Percentiles rank a stretch among this genome's conserved stretches.
Conservation (phyloP, 1,140 invertebrate genomes). For the Chironomus striatipennis region DNA sequence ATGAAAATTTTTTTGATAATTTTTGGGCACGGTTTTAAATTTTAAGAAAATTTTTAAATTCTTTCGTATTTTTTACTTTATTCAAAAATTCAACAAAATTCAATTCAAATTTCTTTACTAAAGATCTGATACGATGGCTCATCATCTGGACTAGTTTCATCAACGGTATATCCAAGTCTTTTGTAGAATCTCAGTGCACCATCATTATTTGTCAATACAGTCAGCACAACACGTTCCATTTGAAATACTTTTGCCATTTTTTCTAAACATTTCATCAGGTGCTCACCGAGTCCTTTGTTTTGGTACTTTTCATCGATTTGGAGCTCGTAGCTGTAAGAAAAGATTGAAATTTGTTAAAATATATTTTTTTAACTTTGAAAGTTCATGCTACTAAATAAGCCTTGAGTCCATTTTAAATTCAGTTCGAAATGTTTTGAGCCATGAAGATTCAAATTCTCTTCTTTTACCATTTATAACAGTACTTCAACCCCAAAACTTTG, state of each 20-base stretch:
- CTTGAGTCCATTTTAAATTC: too few relatives aligned
- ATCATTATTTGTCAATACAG: conserved; percentile 67
- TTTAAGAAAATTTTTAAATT: too few relatives aligned
- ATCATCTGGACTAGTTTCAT: conserved; percentile 47
- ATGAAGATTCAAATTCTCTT: neutral
- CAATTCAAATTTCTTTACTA: conserved; percentile 40
- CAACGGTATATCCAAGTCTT: conserved; percentile 47
- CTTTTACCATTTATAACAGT: too few relatives aligned
- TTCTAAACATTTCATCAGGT: conserved; percentile 69
- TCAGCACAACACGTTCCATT: conserved; percentile 73
- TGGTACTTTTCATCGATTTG: conserved; percentile 58
- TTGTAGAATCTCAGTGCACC: conserved; percentile 61
- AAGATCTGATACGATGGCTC: conserved; percentile 46
- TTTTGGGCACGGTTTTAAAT: too few relatives aligned
- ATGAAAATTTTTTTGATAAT: too few relatives aligned
- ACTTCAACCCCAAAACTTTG: too few relatives aligned
- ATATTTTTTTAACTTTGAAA: neutral
- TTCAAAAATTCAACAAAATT: too few relatives aligned
- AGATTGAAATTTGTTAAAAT: neutral
- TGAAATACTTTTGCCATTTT: conserved; percentile 60
- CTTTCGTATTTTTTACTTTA: too few relatives aligned
- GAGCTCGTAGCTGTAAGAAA: conserved; percentile 64
- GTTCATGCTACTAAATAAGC: too few relatives aligned
- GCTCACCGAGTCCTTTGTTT: conserved; percentile 67
- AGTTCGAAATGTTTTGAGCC: too few relatives aligned